Conservation (phyloP, 2,888 invertebrate genomes). For the Epirrita christyi region DNA sequence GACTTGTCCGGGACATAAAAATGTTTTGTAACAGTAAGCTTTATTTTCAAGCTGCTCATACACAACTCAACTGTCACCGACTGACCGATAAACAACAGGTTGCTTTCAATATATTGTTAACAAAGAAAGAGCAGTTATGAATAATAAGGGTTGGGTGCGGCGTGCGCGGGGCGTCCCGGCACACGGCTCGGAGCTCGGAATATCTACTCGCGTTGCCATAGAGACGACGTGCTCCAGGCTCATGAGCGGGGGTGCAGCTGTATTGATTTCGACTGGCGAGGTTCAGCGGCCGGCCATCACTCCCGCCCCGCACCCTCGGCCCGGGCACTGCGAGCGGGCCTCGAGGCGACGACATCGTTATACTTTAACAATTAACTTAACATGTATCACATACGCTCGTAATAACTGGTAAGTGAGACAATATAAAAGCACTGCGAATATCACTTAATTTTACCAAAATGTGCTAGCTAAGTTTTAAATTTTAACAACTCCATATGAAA, state of each 20-base stretch:
- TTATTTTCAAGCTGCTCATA: too few relatives aligned
- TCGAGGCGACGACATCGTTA: conserved; percentile 22
- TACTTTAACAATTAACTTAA: conserved; percentile 19
- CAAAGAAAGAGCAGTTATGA: conserved; percentile 42
- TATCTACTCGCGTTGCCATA: conserved; percentile 73
- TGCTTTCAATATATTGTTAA: conserved; percentile 41
- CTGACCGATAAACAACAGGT: conserved; percentile 56
- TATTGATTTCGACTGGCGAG: conserved; percentile 82
- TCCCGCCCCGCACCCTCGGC: conserved; percentile 52
- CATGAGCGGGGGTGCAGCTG: conserved; percentile 82
- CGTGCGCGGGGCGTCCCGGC: conserved; percentile 44
- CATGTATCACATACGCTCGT: conserved; percentile 16
- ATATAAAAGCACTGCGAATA: background rate
- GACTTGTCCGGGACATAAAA: too few relatives aligned
- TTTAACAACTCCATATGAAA: too few relatives aligned
- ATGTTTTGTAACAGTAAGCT: too few relatives aligned
- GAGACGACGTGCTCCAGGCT: conserved; percentile 69
- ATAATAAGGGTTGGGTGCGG: conserved; percentile 41
- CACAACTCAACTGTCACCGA: background rate
- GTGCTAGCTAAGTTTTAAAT: too few relatives aligned
- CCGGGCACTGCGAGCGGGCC: conserved; percentile 26
- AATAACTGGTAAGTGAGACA: background rate
- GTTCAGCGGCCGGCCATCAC: conserved; percentile 73
- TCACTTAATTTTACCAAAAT: conserved; percentile 1
- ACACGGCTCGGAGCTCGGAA: conserved; percentile 41